These are phyloP conservation scores for Acanthis flammea DNA, from an alignment of 2,797 vertebrate species.

Conservation along the genomic window DNA sequence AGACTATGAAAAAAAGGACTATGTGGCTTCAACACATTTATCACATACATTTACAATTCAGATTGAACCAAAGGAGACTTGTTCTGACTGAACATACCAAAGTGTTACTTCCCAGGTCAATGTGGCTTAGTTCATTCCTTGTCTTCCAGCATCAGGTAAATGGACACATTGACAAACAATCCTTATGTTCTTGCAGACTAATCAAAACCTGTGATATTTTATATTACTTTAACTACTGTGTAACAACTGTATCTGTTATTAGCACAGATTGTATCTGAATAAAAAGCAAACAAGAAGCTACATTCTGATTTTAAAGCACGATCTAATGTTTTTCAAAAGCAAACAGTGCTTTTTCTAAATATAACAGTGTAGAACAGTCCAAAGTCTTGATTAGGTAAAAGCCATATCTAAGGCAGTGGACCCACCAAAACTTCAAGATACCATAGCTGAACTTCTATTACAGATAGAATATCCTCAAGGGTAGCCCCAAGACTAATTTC, in stretches of 20 bases:
- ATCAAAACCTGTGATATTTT: neutral
- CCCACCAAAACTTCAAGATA: neutral
- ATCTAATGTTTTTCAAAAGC: neutral
- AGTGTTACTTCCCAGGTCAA: neutral
- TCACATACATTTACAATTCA: neutral
- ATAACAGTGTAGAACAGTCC: neutral
- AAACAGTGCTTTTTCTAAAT: neutral
- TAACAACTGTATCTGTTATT: neutral
- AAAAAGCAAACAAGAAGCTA: neutral
- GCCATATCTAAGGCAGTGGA: neutral
- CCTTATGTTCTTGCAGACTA: neutral
- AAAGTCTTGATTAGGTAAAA: neutral
- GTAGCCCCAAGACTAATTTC: neutral
- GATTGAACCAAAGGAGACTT: neutral
- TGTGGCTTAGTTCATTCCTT: neutral
- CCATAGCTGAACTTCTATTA: neutral
- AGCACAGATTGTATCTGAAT: neutral
- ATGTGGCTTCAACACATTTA: neutral
- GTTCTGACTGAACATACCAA: neutral
- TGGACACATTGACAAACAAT: neutral
- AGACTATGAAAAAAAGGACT: neutral
- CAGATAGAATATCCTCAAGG: neutral
- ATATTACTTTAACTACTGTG: neutral
- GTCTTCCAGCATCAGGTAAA: neutral
- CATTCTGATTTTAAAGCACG: neutral